Conservation (phyloP, 2,888 invertebrate species). For the Ophraella communa region DNA sequence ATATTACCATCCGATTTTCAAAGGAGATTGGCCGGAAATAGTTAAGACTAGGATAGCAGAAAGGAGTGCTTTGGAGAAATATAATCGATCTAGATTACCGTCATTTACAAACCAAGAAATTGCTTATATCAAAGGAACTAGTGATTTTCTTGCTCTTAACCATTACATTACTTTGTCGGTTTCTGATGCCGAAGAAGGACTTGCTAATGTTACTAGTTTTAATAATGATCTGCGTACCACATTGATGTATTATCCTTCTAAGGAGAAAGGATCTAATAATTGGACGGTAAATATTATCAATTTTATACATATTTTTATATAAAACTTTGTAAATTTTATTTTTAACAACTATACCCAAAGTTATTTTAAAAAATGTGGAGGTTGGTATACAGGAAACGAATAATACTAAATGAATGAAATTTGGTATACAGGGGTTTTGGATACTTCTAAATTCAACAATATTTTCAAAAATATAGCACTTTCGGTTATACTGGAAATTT, state of each 20-base stretch:
- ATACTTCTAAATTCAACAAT: no score
- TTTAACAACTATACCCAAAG: no score
- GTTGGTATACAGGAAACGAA: no score
- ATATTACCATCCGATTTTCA: constrained; percentile 65
- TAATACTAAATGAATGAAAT: no score
- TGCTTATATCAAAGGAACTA: constrained; percentile 62
- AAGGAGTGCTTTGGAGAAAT: background rate
- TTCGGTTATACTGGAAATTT: no score
- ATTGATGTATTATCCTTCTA: background rate
- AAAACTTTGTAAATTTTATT: no score
- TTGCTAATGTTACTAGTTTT: background rate
- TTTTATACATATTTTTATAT: no score
- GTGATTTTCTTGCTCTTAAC: constrained; percentile 78
- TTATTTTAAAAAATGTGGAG: no score
- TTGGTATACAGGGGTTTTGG: no score
- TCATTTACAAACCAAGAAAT: constrained; percentile 67
- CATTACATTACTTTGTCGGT: constrained; percentile 70
- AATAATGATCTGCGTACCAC: constrained; percentile 9
- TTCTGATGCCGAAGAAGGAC: constrained; percentile 35
- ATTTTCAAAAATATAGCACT: no score
- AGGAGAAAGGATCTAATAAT: background rate
- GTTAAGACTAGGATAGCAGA: constrained; percentile 66
- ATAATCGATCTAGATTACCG: constrained; percentile 66
- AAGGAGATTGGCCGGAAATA: constrained; percentile 70
- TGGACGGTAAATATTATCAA: background rate